A percentile compares a stretch with the other conserved stretches of the same genome.
These are phyloP conservation scores for Achatina immaculata DNA, from an alignment of 1,140 invertebrate species.

Conservation along the genomic window DNA sequence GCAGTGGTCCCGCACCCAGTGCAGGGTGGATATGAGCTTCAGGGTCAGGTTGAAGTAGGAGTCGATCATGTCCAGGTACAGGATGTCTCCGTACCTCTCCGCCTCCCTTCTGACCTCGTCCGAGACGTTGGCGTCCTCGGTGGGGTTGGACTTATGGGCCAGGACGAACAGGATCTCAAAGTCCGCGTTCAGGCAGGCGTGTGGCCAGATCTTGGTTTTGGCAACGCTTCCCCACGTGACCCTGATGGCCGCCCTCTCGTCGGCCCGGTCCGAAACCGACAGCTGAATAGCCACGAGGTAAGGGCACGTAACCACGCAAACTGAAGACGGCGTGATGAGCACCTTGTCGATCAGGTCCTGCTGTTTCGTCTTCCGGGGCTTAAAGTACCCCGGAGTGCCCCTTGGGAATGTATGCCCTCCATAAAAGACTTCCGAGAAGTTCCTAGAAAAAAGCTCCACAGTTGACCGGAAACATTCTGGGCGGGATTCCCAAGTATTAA, in stretches of 20 bases:
- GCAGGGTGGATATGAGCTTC: slow-evolving; percentile 83
- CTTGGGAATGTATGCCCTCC: neutral
- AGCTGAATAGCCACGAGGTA: slow-evolving; percentile 34
- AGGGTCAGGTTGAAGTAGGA: slow-evolving; percentile 57
- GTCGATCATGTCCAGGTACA: slow-evolving; percentile 58
- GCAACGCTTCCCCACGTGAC: slow-evolving; percentile 48
- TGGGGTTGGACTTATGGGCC: slow-evolving; percentile 35
- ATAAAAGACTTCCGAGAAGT: neutral
- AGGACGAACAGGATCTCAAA: slow-evolving; percentile 50
- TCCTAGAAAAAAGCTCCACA: neutral
- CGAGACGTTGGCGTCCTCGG: slow-evolving; percentile 18
- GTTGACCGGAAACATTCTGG: slow-evolving; percentile 16
- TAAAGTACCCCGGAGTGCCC: neutral
- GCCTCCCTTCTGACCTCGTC: slow-evolving; percentile 38
- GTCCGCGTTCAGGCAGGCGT: neutral
- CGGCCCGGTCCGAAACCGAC: slow-evolving; percentile 20
- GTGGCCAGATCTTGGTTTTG: slow-evolving; percentile 39
- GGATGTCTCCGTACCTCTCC: slow-evolving; percentile 48
- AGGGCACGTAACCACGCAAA: slow-evolving; percentile 11
- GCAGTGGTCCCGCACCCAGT: slow-evolving; percentile 81
- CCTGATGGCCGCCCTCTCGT: slow-evolving; percentile 38
- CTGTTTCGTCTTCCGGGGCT: neutral
- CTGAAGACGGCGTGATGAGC: neutral
- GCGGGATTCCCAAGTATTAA: neutral
- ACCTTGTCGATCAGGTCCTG: neutral